Evolutionary conservation across 2,888 invertebrate genomes (phyloP), one percentile per base, ranked within the genome.

Genomic region (Pyrochroa serraticornis): DNA sequence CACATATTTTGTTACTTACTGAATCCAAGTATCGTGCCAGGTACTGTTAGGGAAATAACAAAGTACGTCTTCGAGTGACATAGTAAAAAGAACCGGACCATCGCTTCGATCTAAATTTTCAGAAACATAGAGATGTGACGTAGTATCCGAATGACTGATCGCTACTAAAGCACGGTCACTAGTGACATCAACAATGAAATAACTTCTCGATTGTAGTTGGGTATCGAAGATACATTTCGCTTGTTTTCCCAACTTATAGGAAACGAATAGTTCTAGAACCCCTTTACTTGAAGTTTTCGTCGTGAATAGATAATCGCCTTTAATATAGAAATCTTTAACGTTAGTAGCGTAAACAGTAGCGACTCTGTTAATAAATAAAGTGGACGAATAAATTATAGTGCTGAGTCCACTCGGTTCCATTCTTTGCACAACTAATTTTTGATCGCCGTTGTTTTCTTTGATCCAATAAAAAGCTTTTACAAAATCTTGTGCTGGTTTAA

Each of bases 301-400:
- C 0, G 89, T 92, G 79, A 95, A 94, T 85, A 93, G 87, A 76
- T 89, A 95, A 69, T 92, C 91, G 9, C 89, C 91, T 72, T 88
- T 89, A 32, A 93, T 85, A 73, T 90, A 89, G 77, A 95, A 92
- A 74, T 94, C 92, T 71, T 89, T 87, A 1, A 92, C 90, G 65
- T 88, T 84, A 10, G 83, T 82, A 3, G 74, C 71, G 37, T 73
- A 71, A 49, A 75, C 67, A 32, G 70, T 67, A 12, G 69, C 64
- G n/a, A 67, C 63, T 43, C 69, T 67, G 35, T 62, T 68, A 45
- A 65, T 64, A 22, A 75, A 74, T 44, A 75, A 64, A 60, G 65
- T 69, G 47, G 61, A 68, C 1, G 76, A 76, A 59, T 75, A 80
- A 6, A 87, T 71, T 8, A 87, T 81, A 2, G 80, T 84, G 73